Evolutionary conservation across 2,113 vertebrate species (phyloP), one percentile per base, ranked within the genome.

Genomic region (Nerophis ophidion): DNA sequence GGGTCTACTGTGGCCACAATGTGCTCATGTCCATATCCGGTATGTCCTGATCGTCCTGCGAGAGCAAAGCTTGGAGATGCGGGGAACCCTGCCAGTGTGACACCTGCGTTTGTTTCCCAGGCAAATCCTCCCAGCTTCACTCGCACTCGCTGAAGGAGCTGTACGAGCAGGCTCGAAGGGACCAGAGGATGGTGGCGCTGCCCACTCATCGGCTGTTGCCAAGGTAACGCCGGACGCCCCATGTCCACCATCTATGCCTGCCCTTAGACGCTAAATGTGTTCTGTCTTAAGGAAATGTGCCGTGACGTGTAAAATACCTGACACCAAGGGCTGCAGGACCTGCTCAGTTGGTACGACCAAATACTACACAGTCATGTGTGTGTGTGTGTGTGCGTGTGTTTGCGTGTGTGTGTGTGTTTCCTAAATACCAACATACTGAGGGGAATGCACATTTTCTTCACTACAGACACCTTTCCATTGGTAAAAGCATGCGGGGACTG

Each of bases 21-120:
- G 83, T 94, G 16, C 89, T 96, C 71, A 93, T 96, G 92, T 94
- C 94, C 5, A 85, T 96, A 52, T 94, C 94, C 77, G 94, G 94
- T 96, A 81, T 72, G 34, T 50, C 26, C 48, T 7, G 7, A 15
- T 48, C 11, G n/a, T 26, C 35, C 16, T 14, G 16, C 55, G 2
- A 26, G 26, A 26, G 26, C 26, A 26, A 40, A 40, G 38, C 15
- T 13, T 6, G 17, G 8, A 17, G 26, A 51, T 26, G 16, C 49
- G 10, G 40, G 12, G 40, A 42, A 42, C 4, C 7, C 6, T 5
- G 19, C 49, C n/a, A 26, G 8, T 9, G 9, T 51, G 49, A 51
- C 48, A 5, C 8, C 10, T 44, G 8, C 38, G 19, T 45, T 15
- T 35, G 9, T 65, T 38, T 60, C 2, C 72, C 40, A 96, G 94